Base-by-base conservation (phyloP, 2,797 vertebrate genomes). In the Acestrorhynchus altus region DNA sequence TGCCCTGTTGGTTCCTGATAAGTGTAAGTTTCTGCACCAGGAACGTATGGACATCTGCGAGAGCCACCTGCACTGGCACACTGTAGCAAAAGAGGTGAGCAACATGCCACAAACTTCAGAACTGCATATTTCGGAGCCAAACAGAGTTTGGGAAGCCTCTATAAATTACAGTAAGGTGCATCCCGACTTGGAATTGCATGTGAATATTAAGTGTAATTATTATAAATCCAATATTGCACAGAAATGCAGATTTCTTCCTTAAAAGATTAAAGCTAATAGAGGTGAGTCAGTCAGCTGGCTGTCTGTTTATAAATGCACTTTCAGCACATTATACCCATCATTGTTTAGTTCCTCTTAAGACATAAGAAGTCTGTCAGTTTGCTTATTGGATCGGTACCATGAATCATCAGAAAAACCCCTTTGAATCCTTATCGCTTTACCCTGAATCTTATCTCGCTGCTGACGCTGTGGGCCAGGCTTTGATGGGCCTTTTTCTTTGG, bases 21-120 rank as follows among this genome's bases (percentile, higher is more conserved):
- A 98, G 87, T 99, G 98, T 87, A 98, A 97, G 83, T 99, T 99
- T 87, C 93, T 99, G 87, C 98, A 99, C 88, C 96, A 98, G 90
- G 97, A 99, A 90, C 94, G 94, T 60, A 98, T 99, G 97, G 96
- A 99, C 79, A 90, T 93, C 40, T 95, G 94, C 81, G 94, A 99
- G 92, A 98, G 96, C 79, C 97, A 99, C 80, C 94, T 99, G 85
- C 96, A 99, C 90, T 99, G 98, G 98, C 98, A 99, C 89, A 96
- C 96, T 0, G 96, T 98, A n/a, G 97, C 97, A 85, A 98, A 98
- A 92, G 97, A 98, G 97, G 97, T 94, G 83, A 94, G 91, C 20
- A 91, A 93, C n/a, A 18, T 90, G 92, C 68, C 91, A 91, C 85
- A 89, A 91, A 90, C 94, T 94, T 74, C 9, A 51, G n/a, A 28